phyloP scores from a whole-genome alignment of 2,113 vertebrate species.

The Ictalurus punctatus region DNA sequence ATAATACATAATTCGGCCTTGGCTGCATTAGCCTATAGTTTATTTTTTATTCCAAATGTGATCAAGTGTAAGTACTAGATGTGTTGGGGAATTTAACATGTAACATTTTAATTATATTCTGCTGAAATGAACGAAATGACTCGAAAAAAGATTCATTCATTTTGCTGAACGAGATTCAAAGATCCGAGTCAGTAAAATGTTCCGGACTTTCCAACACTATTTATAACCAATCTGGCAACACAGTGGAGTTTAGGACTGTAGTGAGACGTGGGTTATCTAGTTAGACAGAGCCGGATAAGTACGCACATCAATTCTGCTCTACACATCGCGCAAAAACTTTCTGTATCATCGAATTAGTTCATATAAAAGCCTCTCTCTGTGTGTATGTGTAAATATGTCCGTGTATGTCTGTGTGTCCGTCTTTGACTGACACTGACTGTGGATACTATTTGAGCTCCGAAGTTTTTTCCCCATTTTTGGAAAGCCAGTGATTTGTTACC shows the following conservation, averaged over 20 bases:
- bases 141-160: too few species aligned
- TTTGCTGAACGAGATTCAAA: too few species aligned
- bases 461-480: not conserved
- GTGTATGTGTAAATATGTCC: not conserved
- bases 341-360: not conserved
- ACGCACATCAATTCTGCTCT: not conserved
- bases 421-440: not conserved
- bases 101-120: too few species aligned
- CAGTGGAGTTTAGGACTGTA: not conserved
- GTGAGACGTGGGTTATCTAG: not conserved
- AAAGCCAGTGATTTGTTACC: not conserved
- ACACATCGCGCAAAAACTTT: not conserved
- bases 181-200: too few species aligned
- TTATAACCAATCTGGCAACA: constrained; percentile 25
- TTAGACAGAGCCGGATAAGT: not conserved
- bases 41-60: too few species aligned
- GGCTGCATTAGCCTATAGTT: too few species aligned
- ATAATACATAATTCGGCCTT: too few species aligned
- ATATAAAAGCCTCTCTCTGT: not conserved
- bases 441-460: not conserved
- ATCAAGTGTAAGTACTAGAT: too few species aligned
- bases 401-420: not conserved
- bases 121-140: too few species aligned
- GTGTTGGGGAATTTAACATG: too few species aligned
- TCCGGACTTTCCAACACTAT: too few species aligned